Conservation (phyloP, 2,113 vertebrate species). For the Pyrgilauda ruficollis region DNA sequence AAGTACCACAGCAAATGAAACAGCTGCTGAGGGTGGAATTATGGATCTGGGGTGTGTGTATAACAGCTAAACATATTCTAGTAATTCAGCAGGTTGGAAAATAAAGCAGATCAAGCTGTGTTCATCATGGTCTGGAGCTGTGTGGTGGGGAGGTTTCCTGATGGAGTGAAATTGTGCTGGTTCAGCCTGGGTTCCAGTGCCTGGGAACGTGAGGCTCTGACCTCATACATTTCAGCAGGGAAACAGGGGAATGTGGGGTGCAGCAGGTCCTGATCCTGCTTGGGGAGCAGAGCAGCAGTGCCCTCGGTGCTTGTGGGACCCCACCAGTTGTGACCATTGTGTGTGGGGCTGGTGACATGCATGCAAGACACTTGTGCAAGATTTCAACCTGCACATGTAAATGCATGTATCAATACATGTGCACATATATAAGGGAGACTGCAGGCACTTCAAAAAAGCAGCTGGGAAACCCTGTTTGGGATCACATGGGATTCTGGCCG, state of each 20-base stretch:
- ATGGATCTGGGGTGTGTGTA: neutral
- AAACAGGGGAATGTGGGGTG: neutral
- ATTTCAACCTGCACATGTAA: neutral
- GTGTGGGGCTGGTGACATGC: neutral
- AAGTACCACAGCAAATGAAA: neutral
- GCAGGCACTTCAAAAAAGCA: neutral
- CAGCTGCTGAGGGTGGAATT: constrained; percentile 28
- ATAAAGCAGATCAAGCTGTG: neutral
- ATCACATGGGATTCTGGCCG: neutral
- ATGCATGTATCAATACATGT: neutral
- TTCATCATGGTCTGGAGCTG: rapidly evolving
- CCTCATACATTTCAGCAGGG: neutral
- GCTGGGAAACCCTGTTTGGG: neutral
- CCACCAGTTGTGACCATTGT: rapidly evolving
- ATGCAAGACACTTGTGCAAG: rapidly evolving
- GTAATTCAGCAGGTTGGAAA: constrained; percentile 9
- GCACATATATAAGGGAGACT: neutral
- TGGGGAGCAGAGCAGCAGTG: neutral
- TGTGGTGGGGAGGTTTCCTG: neutral
- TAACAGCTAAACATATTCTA: constrained; percentile 6
- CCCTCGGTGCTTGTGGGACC: rapidly evolving
- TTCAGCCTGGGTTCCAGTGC: neutral
- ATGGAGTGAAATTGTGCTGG: neutral
- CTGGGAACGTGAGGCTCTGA: neutral
- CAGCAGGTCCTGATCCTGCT: neutral